Base-by-base conservation (phyloP, 2,113 vertebrate genomes). In the Hemibagrus wyckioides region DNA sequence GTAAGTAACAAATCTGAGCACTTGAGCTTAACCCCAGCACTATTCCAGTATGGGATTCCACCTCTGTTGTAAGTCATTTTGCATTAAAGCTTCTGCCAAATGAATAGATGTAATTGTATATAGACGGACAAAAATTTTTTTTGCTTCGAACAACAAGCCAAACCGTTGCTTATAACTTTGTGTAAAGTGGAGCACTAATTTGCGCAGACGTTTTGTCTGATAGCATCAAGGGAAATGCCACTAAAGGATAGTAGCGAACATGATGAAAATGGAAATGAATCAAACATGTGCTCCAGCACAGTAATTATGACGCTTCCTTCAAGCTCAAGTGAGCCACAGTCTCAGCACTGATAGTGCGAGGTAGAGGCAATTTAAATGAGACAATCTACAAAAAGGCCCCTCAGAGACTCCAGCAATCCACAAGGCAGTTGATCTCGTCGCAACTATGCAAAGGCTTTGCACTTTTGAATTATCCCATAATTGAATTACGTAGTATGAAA, bases 361-460 rank as follows among this genome's bases (percentile, higher is more conserved):
- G 67, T 89, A 44, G 25, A 83, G 69, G 73, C 75, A 61, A 71
- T 80, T 89, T 86, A 84, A 86, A 89, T 85, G 76, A 85, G 80
- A 44, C 6, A 4, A 23, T 87, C 50, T 81, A 69, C 13, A 36
- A 75, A 80, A 73, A 81, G n/a, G 52, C 33, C 44, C 48, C 56
- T 48, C 23, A 3, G 56, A 67, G 88, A 77, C 69, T n/a, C 61
- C 33, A 30, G 76, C 33, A 23, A 52, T 23, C 30, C 48, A 56
- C 59, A 71, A 81, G 61, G 25, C 33, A 67, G 61, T 65, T 69
- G 73, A 56, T 59, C 75, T 84, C 28, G 23, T 86, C 41, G 33
- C 41, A 25, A 19, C 41, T 33, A 48, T 80, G 80, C 59, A 79
- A 63, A 85, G 30, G 67, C n/a, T 33, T 30, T 56, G 36, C 48